Conservation (phyloP, 2,797 vertebrate genomes). For the Premnoplex brunnescens region DNA sequence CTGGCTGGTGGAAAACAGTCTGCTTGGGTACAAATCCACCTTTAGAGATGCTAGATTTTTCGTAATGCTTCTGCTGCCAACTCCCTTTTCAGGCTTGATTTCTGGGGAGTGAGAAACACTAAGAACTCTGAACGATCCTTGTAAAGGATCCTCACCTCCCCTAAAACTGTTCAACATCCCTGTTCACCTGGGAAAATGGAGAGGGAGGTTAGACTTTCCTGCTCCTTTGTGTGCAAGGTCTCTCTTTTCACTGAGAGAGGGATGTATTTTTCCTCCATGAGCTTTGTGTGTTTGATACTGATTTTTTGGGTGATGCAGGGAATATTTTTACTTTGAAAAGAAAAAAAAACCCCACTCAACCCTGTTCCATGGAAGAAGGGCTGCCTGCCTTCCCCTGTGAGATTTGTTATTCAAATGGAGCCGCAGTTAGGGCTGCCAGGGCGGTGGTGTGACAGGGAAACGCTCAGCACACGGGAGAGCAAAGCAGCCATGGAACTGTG, state of each 20-base stretch:
- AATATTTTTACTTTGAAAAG: slow-evolving; percentile 35
- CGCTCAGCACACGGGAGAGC: neutral
- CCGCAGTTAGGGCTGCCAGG: neutral
- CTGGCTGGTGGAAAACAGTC: neutral
- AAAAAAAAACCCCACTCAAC: neutral
- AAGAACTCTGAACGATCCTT: neutral
- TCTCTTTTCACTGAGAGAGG: neutral
- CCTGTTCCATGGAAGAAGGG: neutral
- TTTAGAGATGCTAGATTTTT: neutral
- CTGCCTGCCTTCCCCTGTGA: neutral
- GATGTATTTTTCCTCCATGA: neutral
- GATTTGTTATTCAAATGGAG: neutral
- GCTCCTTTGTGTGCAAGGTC: neutral
- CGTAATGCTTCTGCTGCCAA: neutral
- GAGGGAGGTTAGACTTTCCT: neutral
- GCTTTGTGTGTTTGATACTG: neutral
- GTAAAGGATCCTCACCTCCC: neutral
- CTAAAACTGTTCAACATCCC: neutral
- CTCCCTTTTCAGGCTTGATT: neutral
- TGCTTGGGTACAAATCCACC: neutral
- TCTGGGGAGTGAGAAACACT: neutral
- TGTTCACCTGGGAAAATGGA: neutral
- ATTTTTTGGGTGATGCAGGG: neutral
- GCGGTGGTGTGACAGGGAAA: neutral
- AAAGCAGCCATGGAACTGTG: neutral